Percentiles rank a stretch among this genome's conserved stretches.
phyloP scores from a whole-genome alignment of 1,140 invertebrate genomes.

The Drosophila paulistorum region DNA sequence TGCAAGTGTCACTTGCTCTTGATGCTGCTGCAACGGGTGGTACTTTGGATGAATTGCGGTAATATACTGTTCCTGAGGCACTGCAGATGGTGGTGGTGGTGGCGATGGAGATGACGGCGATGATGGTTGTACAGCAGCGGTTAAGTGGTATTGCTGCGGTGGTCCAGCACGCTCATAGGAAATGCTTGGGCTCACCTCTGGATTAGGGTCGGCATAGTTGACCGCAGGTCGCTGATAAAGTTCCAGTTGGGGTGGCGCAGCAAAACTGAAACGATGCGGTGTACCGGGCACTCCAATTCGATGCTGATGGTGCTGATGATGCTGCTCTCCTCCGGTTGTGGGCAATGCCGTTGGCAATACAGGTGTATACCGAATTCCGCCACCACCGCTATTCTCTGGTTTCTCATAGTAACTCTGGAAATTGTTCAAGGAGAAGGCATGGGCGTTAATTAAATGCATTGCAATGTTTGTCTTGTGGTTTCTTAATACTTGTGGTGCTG shows the following conservation, averaged over 20 bases:
- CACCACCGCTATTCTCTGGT: conserved; percentile 23
- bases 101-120: too few relatives aligned
- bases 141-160: conserved; percentile 20
- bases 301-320: not conserved
- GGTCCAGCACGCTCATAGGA: conserved; percentile 31
- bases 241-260: conserved; percentile 62
- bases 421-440: not conserved
- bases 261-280: conserved; percentile 62
- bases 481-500: conserved; percentile 51
- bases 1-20: conserved; percentile 33
- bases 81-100: not conserved
- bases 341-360: conserved; percentile 12
- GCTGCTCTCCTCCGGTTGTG: conserved; percentile 4
- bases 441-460: conserved; percentile 43
- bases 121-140: not conserved
- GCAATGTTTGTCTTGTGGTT: conserved; percentile 25
- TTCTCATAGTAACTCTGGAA: conserved; percentile 53
- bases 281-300: conserved; percentile 11
- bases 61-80: not conserved
- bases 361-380: conserved; percentile 36
- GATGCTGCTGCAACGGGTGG: conserved; percentile 2
- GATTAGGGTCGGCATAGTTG: conserved; percentile 27
- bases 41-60: conserved; percentile 28
- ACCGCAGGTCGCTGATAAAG: conserved; percentile 55
- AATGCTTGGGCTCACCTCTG: conserved; percentile 43